phyloP scores from a whole-genome alignment of 2,888 invertebrate genomes.

The Syrista parreyssii region DNA sequence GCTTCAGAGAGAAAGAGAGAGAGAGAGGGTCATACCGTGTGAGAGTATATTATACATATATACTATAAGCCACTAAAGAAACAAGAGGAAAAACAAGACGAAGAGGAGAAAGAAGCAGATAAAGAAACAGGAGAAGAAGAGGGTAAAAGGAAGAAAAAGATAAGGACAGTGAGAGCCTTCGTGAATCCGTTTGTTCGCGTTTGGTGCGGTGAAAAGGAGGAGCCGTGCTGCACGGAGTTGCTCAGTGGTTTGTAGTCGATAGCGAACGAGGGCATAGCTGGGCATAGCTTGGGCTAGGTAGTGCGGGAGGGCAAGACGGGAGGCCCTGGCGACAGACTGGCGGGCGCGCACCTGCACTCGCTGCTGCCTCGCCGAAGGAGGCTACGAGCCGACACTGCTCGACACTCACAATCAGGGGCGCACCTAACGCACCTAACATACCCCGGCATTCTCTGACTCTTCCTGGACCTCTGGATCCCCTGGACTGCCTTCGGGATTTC shows the following conservation, averaged over 20 bases:
- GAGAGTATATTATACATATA: not conserved
- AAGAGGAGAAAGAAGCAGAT: slow-evolving; percentile 1
- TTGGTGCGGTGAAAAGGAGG: slow-evolving; percentile 27
- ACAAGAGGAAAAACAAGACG: slow-evolving; percentile 15
- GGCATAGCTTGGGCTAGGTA: slow-evolving; percentile 32
- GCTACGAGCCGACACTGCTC: slow-evolving; percentile 37
- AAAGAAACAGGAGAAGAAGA: slow-evolving; percentile 3
- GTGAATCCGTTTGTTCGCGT: slow-evolving; percentile 30
- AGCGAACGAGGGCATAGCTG: slow-evolving; percentile 22
- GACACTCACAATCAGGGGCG: slow-evolving; percentile 47
- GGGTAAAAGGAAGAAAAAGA: slow-evolving; percentile 12
- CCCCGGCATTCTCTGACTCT: not conserved
- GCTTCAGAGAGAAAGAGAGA: slow-evolving; percentile 12
- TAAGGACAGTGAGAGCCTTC: slow-evolving; percentile 25
- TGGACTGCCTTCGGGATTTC: not conserved
- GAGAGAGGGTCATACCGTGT: slow-evolving; percentile 17
- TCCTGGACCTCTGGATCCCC: not conserved
- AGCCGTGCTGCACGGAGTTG: slow-evolving; percentile 33
- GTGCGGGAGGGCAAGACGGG: slow-evolving; percentile 35
- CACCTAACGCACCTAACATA: slow-evolving; percentile 39
- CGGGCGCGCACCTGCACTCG: slow-evolving; percentile 63
- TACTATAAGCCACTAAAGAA: slow-evolving; percentile 24
- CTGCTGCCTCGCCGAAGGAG: slow-evolving; percentile 31
- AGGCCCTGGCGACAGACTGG: slow-evolving; percentile 63
- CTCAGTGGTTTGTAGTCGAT: slow-evolving; percentile 7